phyloP scores from a whole-genome alignment of 1,140 invertebrate genomes.

The Coelopa frigida region DNA sequence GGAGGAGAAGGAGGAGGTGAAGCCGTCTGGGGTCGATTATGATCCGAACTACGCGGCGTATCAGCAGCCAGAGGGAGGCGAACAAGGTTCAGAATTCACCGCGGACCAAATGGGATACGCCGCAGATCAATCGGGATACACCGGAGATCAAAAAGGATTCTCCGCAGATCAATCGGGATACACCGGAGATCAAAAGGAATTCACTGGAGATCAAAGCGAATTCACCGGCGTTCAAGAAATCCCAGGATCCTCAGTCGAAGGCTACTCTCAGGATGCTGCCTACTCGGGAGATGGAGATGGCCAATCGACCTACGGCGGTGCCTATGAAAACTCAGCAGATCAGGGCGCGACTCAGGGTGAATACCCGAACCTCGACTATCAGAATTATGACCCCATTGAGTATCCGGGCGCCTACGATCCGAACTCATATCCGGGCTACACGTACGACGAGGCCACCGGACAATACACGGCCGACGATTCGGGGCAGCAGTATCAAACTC shows the following conservation, averaged over 20 bases:
- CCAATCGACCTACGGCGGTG: not conserved
- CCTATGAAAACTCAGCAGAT: constrained; percentile 25
- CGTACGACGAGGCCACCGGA: constrained; percentile 36
- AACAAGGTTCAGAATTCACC: not conserved
- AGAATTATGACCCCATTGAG: constrained; percentile 36
- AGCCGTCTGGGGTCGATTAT: too few species aligned
- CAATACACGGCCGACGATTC: constrained; percentile 35
- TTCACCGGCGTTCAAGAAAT: not conserved
- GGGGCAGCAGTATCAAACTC: constrained; percentile 18
- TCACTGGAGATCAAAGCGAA: too few species aligned
- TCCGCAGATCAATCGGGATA: too few species aligned
- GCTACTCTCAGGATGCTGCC: not conserved
- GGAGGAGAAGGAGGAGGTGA: too few species aligned
- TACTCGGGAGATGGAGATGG: not conserved
- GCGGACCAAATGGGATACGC: not conserved
- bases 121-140: not conserved
- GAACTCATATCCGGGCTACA: constrained; percentile 39
- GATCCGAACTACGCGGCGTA: too few species aligned
- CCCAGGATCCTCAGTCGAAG: not conserved
- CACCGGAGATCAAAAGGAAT: too few species aligned
- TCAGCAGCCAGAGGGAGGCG: too few species aligned
- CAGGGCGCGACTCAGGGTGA: not conserved
- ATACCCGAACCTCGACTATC: not conserved
- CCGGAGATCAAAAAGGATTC: not conserved
- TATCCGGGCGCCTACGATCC: constrained; percentile 38